Evolutionary conservation across 2,888 invertebrate species (phyloP).

Genomic region (Colostygia pectinataria): DNA sequence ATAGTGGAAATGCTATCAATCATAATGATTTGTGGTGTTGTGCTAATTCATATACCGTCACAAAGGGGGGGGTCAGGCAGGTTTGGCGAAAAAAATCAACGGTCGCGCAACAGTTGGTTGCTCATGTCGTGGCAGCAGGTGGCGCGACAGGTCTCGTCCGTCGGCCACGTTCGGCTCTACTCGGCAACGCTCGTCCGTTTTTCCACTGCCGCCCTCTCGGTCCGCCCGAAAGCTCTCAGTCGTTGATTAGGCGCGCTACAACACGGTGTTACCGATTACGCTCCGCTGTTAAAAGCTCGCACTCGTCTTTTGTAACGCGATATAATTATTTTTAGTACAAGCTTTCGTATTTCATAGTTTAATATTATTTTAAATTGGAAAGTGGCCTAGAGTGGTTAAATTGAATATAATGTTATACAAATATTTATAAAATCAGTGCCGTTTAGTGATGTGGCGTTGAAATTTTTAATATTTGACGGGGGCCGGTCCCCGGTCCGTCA

Average conservation of each 20-base stretch:
- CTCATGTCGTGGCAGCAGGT: slow-evolving; percentile 62
- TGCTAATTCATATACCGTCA: slow-evolving; percentile 61
- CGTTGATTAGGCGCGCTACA: slow-evolving; percentile 65
- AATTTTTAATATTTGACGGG: slow-evolving; percentile 36
- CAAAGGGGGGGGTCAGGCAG: slow-evolving; percentile 44
- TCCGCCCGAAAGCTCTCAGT: slow-evolving; percentile 80
- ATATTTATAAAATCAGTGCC: slow-evolving; percentile 29
- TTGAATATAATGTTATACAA: neutral
- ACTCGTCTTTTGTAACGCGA: slow-evolving; percentile 40
- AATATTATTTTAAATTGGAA: slow-evolving; percentile 12
- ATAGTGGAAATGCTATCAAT: slow-evolving; percentile 11
- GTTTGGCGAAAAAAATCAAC: slow-evolving; percentile 75
- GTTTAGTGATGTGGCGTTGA: slow-evolving; percentile 62
- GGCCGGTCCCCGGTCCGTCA: slow-evolving; percentile 81
- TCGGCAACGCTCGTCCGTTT: slow-evolving; percentile 55
- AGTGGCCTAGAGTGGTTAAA: slow-evolving; percentile 2
- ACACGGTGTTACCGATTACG: slow-evolving; percentile 54
- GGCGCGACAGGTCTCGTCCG: slow-evolving; percentile 73
- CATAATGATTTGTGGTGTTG: slow-evolving; percentile 32
- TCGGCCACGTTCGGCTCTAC: slow-evolving; percentile 53
- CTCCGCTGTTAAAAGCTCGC: slow-evolving; percentile 47
- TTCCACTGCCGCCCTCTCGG: slow-evolving; percentile 76
- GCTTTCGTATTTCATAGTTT: slow-evolving; percentile 4
- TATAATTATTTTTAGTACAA: slow-evolving; percentile 34
- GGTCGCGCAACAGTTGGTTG: slow-evolving; percentile 81